These are phyloP conservation scores for Mycalesis mineus DNA, from an alignment of 2,888 invertebrate species.

Conservation along the genomic window DNA sequence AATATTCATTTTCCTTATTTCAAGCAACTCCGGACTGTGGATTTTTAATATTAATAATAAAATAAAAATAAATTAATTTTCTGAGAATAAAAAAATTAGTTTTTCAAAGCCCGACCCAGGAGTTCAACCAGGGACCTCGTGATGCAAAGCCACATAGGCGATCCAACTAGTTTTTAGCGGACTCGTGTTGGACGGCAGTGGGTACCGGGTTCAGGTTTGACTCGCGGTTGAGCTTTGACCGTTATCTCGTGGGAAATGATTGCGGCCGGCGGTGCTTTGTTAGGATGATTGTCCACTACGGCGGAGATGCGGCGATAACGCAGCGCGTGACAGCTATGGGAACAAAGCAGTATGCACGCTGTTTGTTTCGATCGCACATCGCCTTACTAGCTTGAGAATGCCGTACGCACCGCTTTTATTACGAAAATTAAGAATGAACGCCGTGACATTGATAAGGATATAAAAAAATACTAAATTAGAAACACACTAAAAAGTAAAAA, in stretches of 20 bases:
- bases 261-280: constrained; percentile 71
- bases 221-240: constrained; percentile 65
- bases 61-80: too few species aligned
- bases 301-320: constrained; percentile 72
- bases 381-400: background rate
- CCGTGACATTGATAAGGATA: background rate
- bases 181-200: constrained; percentile 56
- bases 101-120: too few species aligned
- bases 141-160: too few species aligned
- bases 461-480: too few species aligned
- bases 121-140: too few species aligned
- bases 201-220: constrained; percentile 67
- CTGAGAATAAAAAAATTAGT: too few species aligned
- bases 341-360: constrained; percentile 57
- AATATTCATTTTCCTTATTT: too few species aligned
- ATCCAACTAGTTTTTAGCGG: constrained; percentile 38
- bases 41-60: too few species aligned
- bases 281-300: constrained; percentile 76
- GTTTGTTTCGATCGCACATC: constrained; percentile 30
- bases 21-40: too few species aligned
- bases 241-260: constrained; percentile 77
- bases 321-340: constrained; percentile 72
- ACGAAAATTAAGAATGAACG: background rate
- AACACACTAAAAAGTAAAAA: too few species aligned
- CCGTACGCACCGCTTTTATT: background rate